Evolutionary conservation across 2,888 invertebrate species (phyloP).

Genomic region (Rutpela maculata): DNA sequence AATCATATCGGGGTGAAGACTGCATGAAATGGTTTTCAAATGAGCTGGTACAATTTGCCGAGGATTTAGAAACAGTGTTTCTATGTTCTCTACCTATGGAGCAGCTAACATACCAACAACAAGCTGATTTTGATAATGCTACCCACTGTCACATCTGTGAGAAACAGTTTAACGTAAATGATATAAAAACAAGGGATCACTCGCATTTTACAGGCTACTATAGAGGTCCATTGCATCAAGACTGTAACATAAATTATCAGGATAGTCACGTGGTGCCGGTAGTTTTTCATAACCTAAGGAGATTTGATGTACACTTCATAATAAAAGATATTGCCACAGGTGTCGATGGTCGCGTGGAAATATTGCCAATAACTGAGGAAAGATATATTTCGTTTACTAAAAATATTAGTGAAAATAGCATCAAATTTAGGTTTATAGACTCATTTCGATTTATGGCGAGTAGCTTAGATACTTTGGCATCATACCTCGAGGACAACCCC

Average conservation of each 20-base stretch:
- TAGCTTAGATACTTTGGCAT: too few species aligned
- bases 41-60: not conserved
- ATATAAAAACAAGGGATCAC: constrained; percentile 29
- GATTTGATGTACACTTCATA: constrained; percentile 32
- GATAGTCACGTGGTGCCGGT: constrained; percentile 25
- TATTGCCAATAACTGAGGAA: too few species aligned
- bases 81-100: not conserved
- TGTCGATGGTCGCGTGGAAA: too few species aligned
- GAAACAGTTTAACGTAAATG: not conserved
- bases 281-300: constrained; percentile 36
- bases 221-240: constrained; percentile 31
- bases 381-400: too few species aligned
- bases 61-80: not conserved
- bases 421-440: too few species aligned
- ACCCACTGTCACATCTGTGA: constrained; percentile 10
- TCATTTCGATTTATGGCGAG: too few species aligned
- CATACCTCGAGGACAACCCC: too few species aligned
- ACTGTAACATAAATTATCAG: constrained; percentile 43
- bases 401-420: too few species aligned
- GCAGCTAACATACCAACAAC: not conserved
- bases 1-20: constrained; percentile 44
- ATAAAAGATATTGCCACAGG: constrained; percentile 10
- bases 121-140: not conserved
- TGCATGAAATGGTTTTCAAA: constrained; percentile 46
- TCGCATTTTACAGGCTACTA: not conserved